Evolutionary conservation across 2,888 invertebrate genomes (phyloP).

Genomic region (Epistrophe eligans): DNA sequence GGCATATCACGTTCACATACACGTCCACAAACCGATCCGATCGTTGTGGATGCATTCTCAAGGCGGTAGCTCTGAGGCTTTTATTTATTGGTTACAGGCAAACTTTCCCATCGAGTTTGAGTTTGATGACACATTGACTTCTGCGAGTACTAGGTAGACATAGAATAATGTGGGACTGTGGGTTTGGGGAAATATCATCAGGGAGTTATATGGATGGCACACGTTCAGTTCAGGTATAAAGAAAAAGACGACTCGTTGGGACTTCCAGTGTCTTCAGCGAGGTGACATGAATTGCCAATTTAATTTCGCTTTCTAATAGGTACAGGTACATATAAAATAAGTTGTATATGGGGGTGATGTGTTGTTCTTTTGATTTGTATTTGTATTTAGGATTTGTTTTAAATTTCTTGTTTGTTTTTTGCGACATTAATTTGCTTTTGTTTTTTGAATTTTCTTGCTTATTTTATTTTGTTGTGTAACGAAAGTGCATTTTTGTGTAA

Average conservation of each 20-base stretch:
- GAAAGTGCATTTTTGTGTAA: constrained; percentile 43
- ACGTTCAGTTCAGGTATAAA: constrained; percentile 8
- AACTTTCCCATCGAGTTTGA: constrained; percentile 72
- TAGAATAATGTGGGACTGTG: constrained; percentile 42
- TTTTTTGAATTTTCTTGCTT: constrained; percentile 7
- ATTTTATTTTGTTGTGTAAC: constrained; percentile 4
- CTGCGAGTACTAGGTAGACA: constrained; percentile 33
- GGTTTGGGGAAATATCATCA: constrained; percentile 40
- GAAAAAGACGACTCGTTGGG: constrained; percentile 23
- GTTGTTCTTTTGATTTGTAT: constrained; percentile 4
- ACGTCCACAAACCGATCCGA: constrained; percentile 18
- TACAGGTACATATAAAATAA: background rate
- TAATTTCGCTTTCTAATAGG: constrained; percentile 72
- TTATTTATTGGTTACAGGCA: constrained; percentile 51
- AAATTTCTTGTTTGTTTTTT: constrained; percentile 43
- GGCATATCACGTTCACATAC: constrained; percentile 32
- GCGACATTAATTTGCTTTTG: constrained; percentile 35
- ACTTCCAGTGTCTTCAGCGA: constrained; percentile 46
- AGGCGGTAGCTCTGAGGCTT: constrained; percentile 41
- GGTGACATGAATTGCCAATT: constrained; percentile 67
- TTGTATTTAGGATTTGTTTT: constrained; percentile 19
- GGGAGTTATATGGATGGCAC: constrained; percentile 31
- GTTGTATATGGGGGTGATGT: constrained; percentile 41
- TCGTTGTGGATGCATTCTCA: constrained; percentile 57
- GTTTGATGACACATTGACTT: constrained; percentile 71